These are phyloP conservation scores for Clepsis dumicolana DNA, from an alignment of 2,888 invertebrate species.

Conservation along the genomic window DNA sequence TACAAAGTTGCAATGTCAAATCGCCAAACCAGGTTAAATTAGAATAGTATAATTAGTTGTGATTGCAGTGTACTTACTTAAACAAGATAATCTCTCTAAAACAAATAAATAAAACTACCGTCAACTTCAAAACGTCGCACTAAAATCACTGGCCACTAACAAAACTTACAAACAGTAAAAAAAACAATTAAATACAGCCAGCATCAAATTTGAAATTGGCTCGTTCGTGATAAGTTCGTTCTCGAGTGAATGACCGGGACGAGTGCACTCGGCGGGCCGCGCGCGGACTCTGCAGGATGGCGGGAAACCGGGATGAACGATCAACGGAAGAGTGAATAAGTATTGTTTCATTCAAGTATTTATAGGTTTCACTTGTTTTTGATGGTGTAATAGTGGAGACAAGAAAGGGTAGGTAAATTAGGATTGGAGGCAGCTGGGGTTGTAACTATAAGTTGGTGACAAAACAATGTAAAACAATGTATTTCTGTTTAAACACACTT, in stretches of 20 bases:
- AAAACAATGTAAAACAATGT: neutral
- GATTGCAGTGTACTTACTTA: constrained; percentile 15
- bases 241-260: constrained; percentile 54
- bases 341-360: constrained; percentile 34
- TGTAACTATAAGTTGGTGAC: neutral
- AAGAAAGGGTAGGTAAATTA: neutral
- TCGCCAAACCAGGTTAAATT: neutral
- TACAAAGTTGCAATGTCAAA: no score
- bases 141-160: constrained; percentile 18
- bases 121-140: constrained; percentile 18
- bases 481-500: neutral
- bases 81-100: neutral
- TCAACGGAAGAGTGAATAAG: constrained; percentile 47
- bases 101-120: constrained; percentile 6
- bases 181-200: constrained; percentile 1
- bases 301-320: constrained; percentile 49
- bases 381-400: neutral
- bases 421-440: neutral
- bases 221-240: constrained; percentile 52
- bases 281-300: constrained; percentile 59
- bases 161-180: neutral
- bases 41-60: neutral
- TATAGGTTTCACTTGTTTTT: constrained; percentile 6
- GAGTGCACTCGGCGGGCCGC: constrained; percentile 66
- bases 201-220: constrained; percentile 20